Base-by-base conservation (phyloP, 1,140 invertebrate species). In the Pentalonia nigronervosa region DNA sequence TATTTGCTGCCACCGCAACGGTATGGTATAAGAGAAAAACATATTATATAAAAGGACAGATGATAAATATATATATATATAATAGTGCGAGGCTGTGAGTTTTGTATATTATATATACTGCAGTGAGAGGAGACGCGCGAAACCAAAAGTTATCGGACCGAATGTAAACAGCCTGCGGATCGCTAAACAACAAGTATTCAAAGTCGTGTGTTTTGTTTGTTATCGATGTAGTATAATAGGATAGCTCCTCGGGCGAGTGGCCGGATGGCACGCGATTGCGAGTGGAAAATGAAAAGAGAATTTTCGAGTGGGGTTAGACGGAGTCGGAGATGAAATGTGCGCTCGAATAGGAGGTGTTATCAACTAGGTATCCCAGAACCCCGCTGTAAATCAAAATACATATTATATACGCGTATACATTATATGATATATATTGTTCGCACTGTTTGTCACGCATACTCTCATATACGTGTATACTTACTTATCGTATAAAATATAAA, bases 81-180 rank as follows among this genome's bases (percentile, higher is more conserved):
- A 76, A 23, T 53, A 53, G 21, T 34, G 30, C 6, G 21, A 4
- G 14, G 60, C 30, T 34, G 30, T n/a, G 60, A 76, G 60, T n/a
- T n/a, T 76, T n/a, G 30, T n/a, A n/a, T 76, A 76, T n/a, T n/a
- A 76, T 76, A 76, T n/a, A 76, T n/a, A 36, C 8, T 9, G 45
- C 34, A 1, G 30, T 48, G n/a, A 14, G 20, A 25, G 9, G 34
- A 56, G 34, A 56, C 21, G 34, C 88, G 50, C 4, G 87, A 34
- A 53, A 89, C 87, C 45, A 91, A 92, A 92, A 92, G 67, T 81
- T 81, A 83, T 47, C 67, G 67, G 41, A 92, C 91, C 76, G 47
- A 92, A 92, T 83, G 91, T 50, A 48, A 89, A 89, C 48, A 53
- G 47, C 87, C 87, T 34, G 47, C 17, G 45, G 87, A 89, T 89